Evolutionary conservation across 2,797 vertebrate genomes (phyloP).

Genomic region (Labroides dimidiatus): DNA sequence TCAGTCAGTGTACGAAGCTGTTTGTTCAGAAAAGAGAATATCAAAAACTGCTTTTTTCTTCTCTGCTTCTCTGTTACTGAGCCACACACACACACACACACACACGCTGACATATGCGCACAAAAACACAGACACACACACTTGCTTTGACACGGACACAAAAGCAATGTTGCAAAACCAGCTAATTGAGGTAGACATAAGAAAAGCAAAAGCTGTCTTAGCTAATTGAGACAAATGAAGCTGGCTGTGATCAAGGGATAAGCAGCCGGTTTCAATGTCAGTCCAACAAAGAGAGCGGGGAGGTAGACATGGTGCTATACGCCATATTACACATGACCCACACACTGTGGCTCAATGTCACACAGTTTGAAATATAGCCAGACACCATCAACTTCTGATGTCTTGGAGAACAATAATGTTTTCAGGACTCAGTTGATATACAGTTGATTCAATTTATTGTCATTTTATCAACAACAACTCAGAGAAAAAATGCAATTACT

Average conservation of each 20-base stretch:
- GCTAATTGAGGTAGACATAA: constrained; percentile 76
- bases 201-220: constrained; percentile 79
- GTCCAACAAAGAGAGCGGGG: constrained; percentile 48
- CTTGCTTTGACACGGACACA: constrained; percentile 42
- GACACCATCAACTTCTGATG: not conserved
- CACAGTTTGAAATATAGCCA: not conserved
- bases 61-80: not conserved
- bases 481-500: not conserved
- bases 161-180: constrained; percentile 38
- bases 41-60: not conserved
- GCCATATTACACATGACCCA: constrained; percentile 43
- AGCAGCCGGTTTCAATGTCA: constrained; percentile 74
- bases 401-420: not conserved
- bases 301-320: constrained; percentile 14
- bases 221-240: constrained; percentile 85
- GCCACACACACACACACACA: not conserved
- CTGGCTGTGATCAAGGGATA: constrained; percentile 75
- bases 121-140: constrained; percentile 16
- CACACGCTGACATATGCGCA: constrained; percentile 1
- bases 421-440: not conserved
- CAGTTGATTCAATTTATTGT: not conserved
- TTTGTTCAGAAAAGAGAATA: not conserved
- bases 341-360: constrained; percentile 48
- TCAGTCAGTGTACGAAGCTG: not conserved
- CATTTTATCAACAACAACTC: not conserved